phyloP scores from a whole-genome alignment of 2,797 vertebrate genomes.

The Pangasius djambal region DNA sequence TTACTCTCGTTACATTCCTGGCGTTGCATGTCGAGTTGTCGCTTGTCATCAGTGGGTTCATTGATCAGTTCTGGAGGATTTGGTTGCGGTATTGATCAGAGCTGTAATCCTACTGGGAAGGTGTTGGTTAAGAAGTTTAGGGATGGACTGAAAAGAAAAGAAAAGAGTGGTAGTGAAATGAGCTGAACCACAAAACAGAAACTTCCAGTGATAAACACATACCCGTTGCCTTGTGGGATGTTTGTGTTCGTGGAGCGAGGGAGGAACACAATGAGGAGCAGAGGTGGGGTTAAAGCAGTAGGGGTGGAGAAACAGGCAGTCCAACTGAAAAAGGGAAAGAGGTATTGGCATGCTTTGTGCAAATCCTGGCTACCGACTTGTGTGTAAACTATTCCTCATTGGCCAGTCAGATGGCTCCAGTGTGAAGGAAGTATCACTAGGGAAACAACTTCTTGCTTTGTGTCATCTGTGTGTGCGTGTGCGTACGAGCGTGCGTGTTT shows the following conservation, averaged over 20 bases:
- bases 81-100: background rate
- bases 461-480: conserved; percentile 40
- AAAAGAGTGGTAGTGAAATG: background rate
- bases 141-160: background rate
- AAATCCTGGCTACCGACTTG: conserved; percentile 62
- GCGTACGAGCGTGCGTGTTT: conserved; percentile 61
- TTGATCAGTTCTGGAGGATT: background rate
- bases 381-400: conserved; percentile 68
- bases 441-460: conserved; percentile 77
- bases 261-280: conserved; percentile 41
- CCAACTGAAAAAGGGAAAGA: conserved; percentile 49
- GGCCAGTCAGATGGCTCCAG: conserved; percentile 70
- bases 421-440: conserved; percentile 80
- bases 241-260: conserved; percentile 55
- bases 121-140: background rate
- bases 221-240: conserved; percentile 29
- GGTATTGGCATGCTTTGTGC: conserved; percentile 67
- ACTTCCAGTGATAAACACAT: background rate
- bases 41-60: conserved; percentile 11
- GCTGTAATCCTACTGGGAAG: background rate
- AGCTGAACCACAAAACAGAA: background rate
- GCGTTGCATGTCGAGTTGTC: background rate
- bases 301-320: conserved; percentile 57
- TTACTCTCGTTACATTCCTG: conserved; percentile 43
- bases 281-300: conserved; percentile 57